Evolutionary conservation across 1,140 invertebrate species (phyloP), one percentile per base, ranked within the genome.

Genomic region (Neotoxoptera formosana): DNA sequence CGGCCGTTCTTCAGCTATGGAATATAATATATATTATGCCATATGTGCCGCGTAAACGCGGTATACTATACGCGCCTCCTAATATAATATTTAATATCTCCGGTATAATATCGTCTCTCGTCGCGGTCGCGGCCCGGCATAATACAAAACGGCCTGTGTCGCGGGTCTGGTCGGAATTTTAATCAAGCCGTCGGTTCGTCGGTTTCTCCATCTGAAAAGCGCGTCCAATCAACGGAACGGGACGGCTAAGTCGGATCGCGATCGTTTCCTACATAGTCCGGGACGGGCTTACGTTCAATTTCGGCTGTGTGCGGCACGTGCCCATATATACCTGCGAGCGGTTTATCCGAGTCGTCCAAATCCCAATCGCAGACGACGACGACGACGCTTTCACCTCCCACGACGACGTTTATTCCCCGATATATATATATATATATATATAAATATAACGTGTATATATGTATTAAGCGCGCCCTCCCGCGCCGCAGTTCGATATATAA

Each of bases 281-380:
- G 23, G 41, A 41, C 83, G 83, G 81, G 81, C 83, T 84, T 84
- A 84, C 41, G 83, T 84, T 45, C 41, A 41, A 84, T 84, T 84
- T 45, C 23, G 45, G 36, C 41, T 23, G 30, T 45, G 83, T 84
- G 36, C 30, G 36, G 36, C 83, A 45, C 83, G 83, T 84, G 83
- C 83, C 83, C 25, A 76, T 14, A 76, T 14, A 41, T 41, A 41
- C 41, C 41, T 41, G 1, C 34, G 21, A 36, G 1, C 34, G 21
- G 81, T 81, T 20, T 83, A 36, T 36, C 14, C 60, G n/a, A 76
- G 30, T 2, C 30, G 30, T 30, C 3, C 30, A 34, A 76, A 76
- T 76, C 60, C 60, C 60, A 17, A 76, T 76, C 60, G n/a, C 7
- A 20, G 48, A 11, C 30, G 60, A 67, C 56, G 25, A 60, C 56